Base-by-base conservation (phyloP, 1,140 invertebrate genomes). In the Penaeus vannamei region DNA sequence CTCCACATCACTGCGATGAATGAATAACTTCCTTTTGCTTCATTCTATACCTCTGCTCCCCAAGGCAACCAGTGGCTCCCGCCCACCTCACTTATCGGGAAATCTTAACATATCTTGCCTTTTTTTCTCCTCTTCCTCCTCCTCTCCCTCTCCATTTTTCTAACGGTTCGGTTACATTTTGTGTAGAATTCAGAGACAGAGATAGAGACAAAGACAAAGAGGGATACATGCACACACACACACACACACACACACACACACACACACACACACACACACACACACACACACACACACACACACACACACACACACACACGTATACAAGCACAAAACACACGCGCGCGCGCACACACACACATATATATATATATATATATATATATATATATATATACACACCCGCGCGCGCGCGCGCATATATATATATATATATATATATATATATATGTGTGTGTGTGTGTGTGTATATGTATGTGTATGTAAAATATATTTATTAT, bases 161-260 rank as follows among this genome's bases (percentile, higher is more conserved):
- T 8, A 23, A 23, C 64, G 22, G 22, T 66, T 26, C 14, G 22
- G 22, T 26, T 66, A 66, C 12, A 66, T 26, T 42, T 42, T 42
- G 36, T 42, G 36, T 42, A 42, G 36, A 36, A 36, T 4, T 7
- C 4, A 42, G 36, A 42, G 36, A 42, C 4, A 42, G 36, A 42
- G 36, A 42, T 4, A 42, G 36, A 42, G 36, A 42, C 4, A 42
- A 7, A 42, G 36, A 42, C 4, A 42, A 7, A 42, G 36, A 42
- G 36, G 8, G 36, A 42, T 7, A 66, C 26, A 66, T 7, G 7
- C 64, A 66, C 64, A 66, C 64, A 66, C 64, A 66, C 64, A 66
- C 64, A 66, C 64, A 66, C 64, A 66, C 64, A 66, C 64, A 66
- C 64, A 66, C 64, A 66, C 64, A 66, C 64, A 66, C 64, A 66